Evolutionary conservation across 1,140 invertebrate species (phyloP).

Genomic region (Amyelois transitella): DNA sequence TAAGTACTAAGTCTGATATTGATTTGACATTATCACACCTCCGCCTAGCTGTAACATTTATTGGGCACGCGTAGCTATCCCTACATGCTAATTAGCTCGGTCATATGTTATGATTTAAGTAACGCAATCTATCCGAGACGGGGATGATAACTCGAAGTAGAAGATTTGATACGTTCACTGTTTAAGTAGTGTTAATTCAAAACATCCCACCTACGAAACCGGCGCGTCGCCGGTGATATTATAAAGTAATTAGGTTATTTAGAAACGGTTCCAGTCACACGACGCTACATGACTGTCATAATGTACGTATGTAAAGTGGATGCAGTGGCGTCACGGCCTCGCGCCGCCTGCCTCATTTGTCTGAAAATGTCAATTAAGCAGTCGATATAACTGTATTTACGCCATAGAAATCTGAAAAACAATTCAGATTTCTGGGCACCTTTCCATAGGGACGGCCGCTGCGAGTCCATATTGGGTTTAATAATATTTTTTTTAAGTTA

Average conservation of each 20-base stretch:
- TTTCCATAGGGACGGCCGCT: too few relatives aligned
- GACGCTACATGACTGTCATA: constrained; percentile 45
- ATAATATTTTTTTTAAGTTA: too few relatives aligned
- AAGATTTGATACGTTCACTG: constrained; percentile 26
- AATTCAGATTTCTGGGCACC: too few relatives aligned
- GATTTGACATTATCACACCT: constrained; percentile 1
- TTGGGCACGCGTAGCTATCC: neutral
- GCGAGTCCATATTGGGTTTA: too few relatives aligned
- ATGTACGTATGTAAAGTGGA: constrained; percentile 64
- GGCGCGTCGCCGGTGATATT: constrained; percentile 32
- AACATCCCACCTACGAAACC: constrained; percentile 54
- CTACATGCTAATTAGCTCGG: neutral
- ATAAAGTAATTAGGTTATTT: constrained; percentile 41
- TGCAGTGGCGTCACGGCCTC: constrained; percentile 58
- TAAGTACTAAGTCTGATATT: neutral
- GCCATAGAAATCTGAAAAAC: too few relatives aligned
- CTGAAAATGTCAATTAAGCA: constrained; percentile 63
- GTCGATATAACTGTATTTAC: constrained; percentile 17
- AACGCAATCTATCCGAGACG: neutral
- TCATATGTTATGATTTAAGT: neutral
- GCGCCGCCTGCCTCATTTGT: constrained; percentile 48
- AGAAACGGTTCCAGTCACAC: constrained; percentile 39
- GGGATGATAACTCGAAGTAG: constrained; percentile 17
- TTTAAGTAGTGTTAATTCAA: constrained; percentile 31
- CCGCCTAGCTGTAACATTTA: neutral